Conservation (phyloP, 1,140 invertebrate genomes). For the Dryas iulia region DNA sequence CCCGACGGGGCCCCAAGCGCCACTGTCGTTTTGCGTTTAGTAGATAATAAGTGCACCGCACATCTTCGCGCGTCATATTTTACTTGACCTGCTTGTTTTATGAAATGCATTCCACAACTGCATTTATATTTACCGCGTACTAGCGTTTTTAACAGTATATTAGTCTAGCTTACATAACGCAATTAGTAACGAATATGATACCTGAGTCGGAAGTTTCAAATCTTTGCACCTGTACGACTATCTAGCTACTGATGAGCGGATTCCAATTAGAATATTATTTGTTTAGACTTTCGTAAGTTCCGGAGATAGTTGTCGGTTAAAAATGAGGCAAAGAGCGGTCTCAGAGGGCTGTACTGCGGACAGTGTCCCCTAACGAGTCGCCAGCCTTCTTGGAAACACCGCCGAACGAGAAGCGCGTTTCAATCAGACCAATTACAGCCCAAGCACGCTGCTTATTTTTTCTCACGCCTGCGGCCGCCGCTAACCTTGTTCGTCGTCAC, state of each 20-base stretch:
- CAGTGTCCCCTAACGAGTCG: conserved; percentile 71
- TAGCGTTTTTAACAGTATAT: not conserved
- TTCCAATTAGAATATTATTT: not conserved
- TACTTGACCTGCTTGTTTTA: conserved; percentile 45
- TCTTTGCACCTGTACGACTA: not conserved
- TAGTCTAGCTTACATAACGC: not conserved
- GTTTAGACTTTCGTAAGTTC: not conserved
- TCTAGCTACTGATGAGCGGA: not conserved
- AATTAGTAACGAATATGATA: not conserved
- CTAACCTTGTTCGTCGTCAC: conserved; percentile 35
- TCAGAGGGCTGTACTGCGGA: conserved; percentile 50
- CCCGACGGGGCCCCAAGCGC: conserved; percentile 62
- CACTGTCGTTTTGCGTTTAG: conserved; percentile 51
- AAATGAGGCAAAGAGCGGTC: conserved; percentile 57
- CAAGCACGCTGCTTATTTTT: conserved; percentile 67
- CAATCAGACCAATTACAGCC: conserved; percentile 77
- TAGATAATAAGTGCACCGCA: conserved; percentile 72
- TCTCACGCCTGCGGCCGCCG: conserved; percentile 57
- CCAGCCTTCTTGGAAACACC: conserved; percentile 62
- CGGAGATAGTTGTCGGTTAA: conserved; percentile 29
- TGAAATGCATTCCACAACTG: conserved; percentile 46
- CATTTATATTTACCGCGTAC: not conserved
- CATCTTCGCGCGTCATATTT: conserved; percentile 53
- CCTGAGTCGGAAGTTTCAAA: not conserved
- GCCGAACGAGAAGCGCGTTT: conserved; percentile 69